Base-by-base conservation (phyloP, 2,113 vertebrate species). In the Pterocles orientalis region DNA sequence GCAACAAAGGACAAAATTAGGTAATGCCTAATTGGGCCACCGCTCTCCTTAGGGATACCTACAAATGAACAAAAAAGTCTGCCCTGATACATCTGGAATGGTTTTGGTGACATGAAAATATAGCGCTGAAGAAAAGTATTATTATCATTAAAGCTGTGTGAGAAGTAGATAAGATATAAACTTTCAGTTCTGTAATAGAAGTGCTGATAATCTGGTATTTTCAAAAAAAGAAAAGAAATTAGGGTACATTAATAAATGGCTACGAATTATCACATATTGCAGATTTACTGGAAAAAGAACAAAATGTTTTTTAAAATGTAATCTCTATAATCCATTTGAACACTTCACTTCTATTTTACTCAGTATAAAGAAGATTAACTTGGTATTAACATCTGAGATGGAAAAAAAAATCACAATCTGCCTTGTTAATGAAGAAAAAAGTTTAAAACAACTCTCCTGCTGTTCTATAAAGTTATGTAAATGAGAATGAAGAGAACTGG, bases 241-340 rank as follows among this genome's bases (percentile, higher is more conserved):
- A 65, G 11, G 12, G 12, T 53, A 36, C 8, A 26, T 47, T 23
- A 86, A 70, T 31, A 28, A 88, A 62, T 39, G 51, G 9, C 19
- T 68, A 36, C 39, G 31, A 93, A 86, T 91, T 82, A 77, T 34
- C 61, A 80, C 28, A 47, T 57, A 69, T 10, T 72, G 61, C 14
- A 58, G 18, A 88, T 76, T 58, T 62, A 82, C 23, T 51, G 41
- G 53, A 75, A 72, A 79, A 39, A 31, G 5, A 43, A 29, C 25
- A 34, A 29, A 57, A 66, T 73, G 4, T 73, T 25, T 29, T 41
- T 87, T 26, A 21, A 58, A 47, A 43, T 39, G 47, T 64, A 76
- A 88, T 95, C 51, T 91, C 12, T 54, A 29, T 82, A 91, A 96
- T 90, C 65, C 28, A 76, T 88, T 91, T 54, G 36, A 95, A 51